phyloP scores from a whole-genome alignment of 2,113 vertebrate genomes.

The Orthonyx spaldingii region DNA sequence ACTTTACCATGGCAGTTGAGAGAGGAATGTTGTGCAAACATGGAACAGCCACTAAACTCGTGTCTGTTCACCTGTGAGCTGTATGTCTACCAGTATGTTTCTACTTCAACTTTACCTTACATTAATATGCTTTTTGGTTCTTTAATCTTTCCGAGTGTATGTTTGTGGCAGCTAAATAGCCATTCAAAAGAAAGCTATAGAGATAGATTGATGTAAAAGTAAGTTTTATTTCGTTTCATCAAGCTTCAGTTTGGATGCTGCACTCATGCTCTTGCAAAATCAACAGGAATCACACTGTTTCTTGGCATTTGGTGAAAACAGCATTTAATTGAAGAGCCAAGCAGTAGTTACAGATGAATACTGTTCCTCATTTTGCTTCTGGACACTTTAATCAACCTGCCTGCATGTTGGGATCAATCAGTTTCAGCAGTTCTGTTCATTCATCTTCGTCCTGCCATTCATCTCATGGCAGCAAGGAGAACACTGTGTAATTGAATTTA shows the following conservation, averaged over 20 bases:
- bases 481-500: conserved; percentile 72
- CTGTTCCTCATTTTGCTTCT: conserved; percentile 64
- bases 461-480: conserved; percentile 51
- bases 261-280: not conserved
- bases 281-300: not conserved
- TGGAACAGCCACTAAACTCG: not conserved
- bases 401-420: conserved; percentile 69
- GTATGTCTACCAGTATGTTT: not conserved
- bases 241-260: not conserved
- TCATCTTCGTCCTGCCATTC: conserved; percentile 71
- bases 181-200: not conserved
- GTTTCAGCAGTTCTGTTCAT: conserved; percentile 56
- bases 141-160: not conserved
- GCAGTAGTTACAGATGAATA: conserved; percentile 58
- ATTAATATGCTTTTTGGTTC: not conserved
- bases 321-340: conserved; percentile 61
- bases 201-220: not conserved
- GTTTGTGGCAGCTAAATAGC: not conserved
- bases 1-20: not conserved
- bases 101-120: not conserved
- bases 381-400: conserved; percentile 73
- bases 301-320: conserved; percentile 50
- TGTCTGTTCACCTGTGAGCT: not conserved
- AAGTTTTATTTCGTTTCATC: not conserved
- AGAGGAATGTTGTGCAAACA: not conserved